These are phyloP conservation scores for Chaenodraco wilsoni DNA, from an alignment of 2,797 vertebrate species.

Conservation along the genomic window DNA sequence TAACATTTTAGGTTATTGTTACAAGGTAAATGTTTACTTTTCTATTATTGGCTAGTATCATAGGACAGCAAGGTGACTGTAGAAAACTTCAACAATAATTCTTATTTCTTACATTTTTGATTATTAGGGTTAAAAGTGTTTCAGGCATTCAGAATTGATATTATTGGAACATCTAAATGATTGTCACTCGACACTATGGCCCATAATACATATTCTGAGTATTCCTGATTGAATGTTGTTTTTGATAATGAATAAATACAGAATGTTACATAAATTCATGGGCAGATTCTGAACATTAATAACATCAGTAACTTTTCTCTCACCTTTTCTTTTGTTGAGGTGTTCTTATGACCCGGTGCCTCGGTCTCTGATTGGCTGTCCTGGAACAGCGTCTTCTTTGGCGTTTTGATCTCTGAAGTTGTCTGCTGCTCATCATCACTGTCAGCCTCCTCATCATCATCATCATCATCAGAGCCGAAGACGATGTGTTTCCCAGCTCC, in stretches of 20 bases:
- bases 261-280: not conserved
- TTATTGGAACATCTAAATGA: no score
- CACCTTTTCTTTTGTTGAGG: constrained; percentile 48
- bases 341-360: constrained; percentile 29
- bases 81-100: no score
- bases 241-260: not conserved
- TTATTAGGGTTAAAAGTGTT: no score
- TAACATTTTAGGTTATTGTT: no score
- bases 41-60: no score
- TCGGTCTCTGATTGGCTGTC: constrained; percentile 61
- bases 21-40: no score
- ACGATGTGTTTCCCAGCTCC: constrained; percentile 87
- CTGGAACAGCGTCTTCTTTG: constrained; percentile 51
- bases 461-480: constrained; percentile 90
- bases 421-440: constrained; percentile 20
- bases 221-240: not conserved
- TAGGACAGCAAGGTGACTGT: no score
- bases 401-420: not conserved
- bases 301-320: not conserved
- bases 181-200: no score
- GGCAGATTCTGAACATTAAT: not conserved
- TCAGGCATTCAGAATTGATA: no score
- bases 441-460: constrained; percentile 66
- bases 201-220: no score
- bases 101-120: no score